These are phyloP conservation scores for Apostichopus japonicus DNA, from an alignment of 35 echinoderm and acorn worm genomes.

Conservation along the genomic window DNA sequence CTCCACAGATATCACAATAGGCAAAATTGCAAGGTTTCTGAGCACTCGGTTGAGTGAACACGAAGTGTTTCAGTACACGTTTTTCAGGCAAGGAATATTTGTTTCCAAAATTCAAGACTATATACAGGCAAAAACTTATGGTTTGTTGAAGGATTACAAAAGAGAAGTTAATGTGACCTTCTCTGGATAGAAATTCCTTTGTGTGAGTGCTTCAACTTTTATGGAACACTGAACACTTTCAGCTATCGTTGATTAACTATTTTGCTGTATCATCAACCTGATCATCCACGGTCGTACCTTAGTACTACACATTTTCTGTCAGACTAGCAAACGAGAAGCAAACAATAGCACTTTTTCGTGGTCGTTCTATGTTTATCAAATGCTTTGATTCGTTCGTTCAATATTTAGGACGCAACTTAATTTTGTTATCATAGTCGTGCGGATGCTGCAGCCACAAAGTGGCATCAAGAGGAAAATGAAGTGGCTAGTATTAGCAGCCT, in stretches of 20 bases:
- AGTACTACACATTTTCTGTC: too few species aligned
- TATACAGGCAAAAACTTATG: neutral
- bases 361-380: neutral
- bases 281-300: neutral
- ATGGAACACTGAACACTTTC: neutral
- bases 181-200: neutral
- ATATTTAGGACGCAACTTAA: too few species aligned
- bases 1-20: neutral
- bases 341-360: too few species aligned
- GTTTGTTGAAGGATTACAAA: neutral
- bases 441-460: neutral
- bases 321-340: too few species aligned
- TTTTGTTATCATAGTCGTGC: neutral
- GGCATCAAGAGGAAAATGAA: neutral
- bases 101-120: neutral
- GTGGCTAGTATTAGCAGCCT: neutral
- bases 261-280: neutral
- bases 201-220: neutral
- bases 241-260: neutral
- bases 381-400: neutral
- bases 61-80: neutral
- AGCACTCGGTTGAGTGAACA: neutral
- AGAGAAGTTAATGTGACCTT: neutral
- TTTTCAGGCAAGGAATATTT: neutral
- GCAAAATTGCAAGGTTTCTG: neutral